Conservation (phyloP, 2,797 vertebrate species). For the Enteromius viviparus region DNA sequence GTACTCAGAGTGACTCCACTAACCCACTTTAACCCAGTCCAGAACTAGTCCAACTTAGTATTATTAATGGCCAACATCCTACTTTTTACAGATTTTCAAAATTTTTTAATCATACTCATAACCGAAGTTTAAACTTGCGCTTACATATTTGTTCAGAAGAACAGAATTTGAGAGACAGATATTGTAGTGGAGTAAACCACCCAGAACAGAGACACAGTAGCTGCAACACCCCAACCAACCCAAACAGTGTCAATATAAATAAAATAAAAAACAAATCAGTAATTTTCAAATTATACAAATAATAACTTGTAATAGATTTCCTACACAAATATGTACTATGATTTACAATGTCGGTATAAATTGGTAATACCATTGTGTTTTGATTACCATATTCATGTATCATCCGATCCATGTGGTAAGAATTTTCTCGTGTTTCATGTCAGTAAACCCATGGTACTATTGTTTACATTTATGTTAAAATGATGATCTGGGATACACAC, state of each 20-base stretch:
- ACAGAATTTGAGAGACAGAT: not conserved
- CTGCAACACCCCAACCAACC: not conserved
- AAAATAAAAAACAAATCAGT: too few species aligned
- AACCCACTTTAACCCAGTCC: slow-evolving; percentile 29
- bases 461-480: not conserved
- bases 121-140: not conserved
- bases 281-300: not conserved
- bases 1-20: slow-evolving; percentile 67
- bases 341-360: not conserved
- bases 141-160: not conserved
- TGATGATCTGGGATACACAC: not conserved
- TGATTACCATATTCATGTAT: not conserved
- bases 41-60: not conserved
- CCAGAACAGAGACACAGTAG: not conserved
- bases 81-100: not conserved
- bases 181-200: not conserved
- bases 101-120: not conserved
- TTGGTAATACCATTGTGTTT: not conserved
- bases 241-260: not conserved
- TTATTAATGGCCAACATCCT: slow-evolving; percentile 11
- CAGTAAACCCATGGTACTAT: not conserved
- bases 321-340: not conserved
- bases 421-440: not conserved
- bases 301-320: not conserved
- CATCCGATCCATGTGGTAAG: not conserved